These are phyloP conservation scores for Piscicola geometra DNA, from an alignment of 2,888 invertebrate genomes.

Conservation along the genomic window DNA sequence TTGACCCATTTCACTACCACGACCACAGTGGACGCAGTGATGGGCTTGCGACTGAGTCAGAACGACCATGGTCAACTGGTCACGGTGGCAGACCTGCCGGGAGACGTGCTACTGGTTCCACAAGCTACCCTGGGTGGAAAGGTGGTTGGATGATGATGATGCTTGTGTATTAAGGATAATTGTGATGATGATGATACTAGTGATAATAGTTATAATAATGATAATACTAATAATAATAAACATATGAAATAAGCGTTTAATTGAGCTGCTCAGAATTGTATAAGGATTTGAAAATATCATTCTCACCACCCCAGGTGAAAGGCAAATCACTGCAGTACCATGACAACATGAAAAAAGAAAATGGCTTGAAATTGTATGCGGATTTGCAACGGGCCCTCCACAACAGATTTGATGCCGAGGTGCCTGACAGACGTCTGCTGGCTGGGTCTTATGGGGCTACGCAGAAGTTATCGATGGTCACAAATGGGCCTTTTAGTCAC, in stretches of 20 bases:
- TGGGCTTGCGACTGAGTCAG: conserved; percentile 50
- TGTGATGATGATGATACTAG: too few relatives aligned
- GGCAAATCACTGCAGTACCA: conserved; percentile 58
- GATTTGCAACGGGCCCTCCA: conserved; percentile 46
- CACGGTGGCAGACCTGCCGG: conserved; percentile 53
- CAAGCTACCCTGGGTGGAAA: conserved; percentile 58
- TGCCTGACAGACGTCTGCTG: conserved; percentile 7
- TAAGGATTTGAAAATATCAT: too few relatives aligned
- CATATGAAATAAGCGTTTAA: too few relatives aligned
- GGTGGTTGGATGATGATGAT: too few relatives aligned
- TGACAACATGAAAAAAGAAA: conserved; percentile 54
- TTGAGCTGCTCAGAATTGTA: too few relatives aligned
- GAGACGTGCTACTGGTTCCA: conserved; percentile 57
- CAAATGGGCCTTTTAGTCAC: conserved; percentile 44
- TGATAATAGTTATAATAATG: too few relatives aligned
- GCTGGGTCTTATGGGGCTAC: conserved; percentile 57
- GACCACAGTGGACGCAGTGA: conserved; percentile 50
- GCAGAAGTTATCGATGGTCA: conserved; percentile 53
- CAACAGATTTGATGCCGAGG: conserved; percentile 43
- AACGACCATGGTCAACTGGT: conserved; percentile 48
- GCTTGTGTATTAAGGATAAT: too few relatives aligned
- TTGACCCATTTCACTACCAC: too few relatives aligned
- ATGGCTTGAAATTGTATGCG: conserved; percentile 52
- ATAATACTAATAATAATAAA: too few relatives aligned
- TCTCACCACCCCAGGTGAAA: conserved; percentile 51